A percentile compares a stretch with the other conserved stretches of the same genome.
phyloP scores from a whole-genome alignment of 2,888 invertebrate genomes.

The Eristalis tenax region DNA sequence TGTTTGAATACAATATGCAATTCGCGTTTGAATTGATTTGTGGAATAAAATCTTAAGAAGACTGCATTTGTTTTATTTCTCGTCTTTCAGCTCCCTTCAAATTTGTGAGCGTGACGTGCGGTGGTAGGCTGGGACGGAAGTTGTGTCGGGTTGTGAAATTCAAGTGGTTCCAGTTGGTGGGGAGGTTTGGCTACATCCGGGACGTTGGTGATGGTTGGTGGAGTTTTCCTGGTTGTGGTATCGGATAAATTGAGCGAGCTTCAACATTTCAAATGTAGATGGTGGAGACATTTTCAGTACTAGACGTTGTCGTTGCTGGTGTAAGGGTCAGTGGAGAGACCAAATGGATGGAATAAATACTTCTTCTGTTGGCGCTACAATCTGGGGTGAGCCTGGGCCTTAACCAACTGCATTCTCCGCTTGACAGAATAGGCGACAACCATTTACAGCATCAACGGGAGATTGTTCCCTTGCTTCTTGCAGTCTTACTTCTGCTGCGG shows the following conservation, averaged over 20 bases:
- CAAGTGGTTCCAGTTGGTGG: not conserved
- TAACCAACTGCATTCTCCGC: too few species aligned
- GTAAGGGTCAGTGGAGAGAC: not conserved
- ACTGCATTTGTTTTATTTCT: slow-evolving; percentile 3
- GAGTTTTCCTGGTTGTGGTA: not conserved
- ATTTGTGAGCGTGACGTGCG: not conserved
- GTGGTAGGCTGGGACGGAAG: not conserved
- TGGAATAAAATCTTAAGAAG: slow-evolving; percentile 64
- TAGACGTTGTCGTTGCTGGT: not conserved
- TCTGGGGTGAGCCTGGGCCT: too few species aligned
- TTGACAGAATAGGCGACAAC: too few species aligned
- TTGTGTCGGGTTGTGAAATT: not conserved
- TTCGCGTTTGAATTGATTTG: slow-evolving; percentile 41
- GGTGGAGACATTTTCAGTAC: not conserved
- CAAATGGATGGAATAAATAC: too few species aligned
- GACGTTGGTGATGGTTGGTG: not conserved
- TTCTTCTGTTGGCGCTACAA: too few species aligned
- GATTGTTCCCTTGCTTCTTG: too few species aligned
- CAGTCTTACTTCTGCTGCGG: too few species aligned
- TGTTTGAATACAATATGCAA: slow-evolving; percentile 45
- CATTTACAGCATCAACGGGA: too few species aligned
- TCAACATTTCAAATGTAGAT: not conserved
- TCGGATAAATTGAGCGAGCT: not conserved
- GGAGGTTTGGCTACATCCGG: not conserved
- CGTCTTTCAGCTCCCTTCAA: not conserved